Evolutionary conservation across 2,113 vertebrate species (phyloP), one percentile per base, ranked within the genome.

Genomic region (Corvus hawaiiensis): DNA sequence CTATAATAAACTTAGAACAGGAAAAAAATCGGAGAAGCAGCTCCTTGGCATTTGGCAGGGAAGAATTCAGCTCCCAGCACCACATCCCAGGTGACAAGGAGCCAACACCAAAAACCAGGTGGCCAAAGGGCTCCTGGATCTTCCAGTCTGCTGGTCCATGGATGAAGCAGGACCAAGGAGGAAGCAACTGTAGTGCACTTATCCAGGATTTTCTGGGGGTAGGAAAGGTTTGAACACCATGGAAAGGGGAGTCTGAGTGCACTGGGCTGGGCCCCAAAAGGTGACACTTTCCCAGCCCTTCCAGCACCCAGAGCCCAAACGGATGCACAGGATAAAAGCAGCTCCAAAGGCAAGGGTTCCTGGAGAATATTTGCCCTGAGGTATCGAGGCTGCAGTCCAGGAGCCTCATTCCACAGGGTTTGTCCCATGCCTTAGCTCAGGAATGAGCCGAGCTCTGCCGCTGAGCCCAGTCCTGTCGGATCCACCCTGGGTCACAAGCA

Each of bases 1-100:
- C 88, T 69, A 55, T 73, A 87, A 89, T 80, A 88, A 95, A 93
- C 84, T 90, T 16, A 32, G 63, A 93, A 48, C 66, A 85, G 49
- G 37, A 33, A 61, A 63, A 86, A 92, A 62, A 82, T 0, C 11
- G 39, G n/a, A 93, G 78, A 39, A 74, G 84, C 84, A 77, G 84
- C 58, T 92, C 87, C 78, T 85, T 82, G 74, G 87, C 89, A 83
- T 82, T 48, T 83, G 71, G 62, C 91, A 84, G 64, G 48, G 15
- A 55, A 75, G 62, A 76, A 69, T 62, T 73, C 56, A 61, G 44
- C 74, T 91, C 64, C 72, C n/a, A 22, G 17, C 68, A 67, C 68
- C 93, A 92, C 33, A 5, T 61, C 20, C 39, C 62, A 22, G 69
- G 0, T 32, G 77, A 68, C 8, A 35, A 61, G 6, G 41, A 68